Evolutionary conservation across 2,797 vertebrate species (phyloP), one percentile per base, ranked within the genome.

Genomic region (Sebastes cheni): DNA sequence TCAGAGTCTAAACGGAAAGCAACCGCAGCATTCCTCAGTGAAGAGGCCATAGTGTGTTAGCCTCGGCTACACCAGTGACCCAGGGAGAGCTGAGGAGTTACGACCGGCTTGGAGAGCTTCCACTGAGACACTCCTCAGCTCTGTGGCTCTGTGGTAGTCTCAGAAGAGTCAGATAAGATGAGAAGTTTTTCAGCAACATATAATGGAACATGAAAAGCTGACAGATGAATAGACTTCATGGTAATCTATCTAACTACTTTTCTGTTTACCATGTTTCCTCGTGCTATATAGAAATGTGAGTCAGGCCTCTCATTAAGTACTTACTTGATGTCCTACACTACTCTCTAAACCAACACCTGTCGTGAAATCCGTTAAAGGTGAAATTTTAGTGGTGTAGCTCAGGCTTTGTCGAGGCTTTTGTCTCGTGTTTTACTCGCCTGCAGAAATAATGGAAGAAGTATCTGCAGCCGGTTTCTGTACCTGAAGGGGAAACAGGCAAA

Each of bases 21-120:
- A 64, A 54, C 74, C 56, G 0, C 78, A 77, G 69, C 88, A 92
- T 93, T 92, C 90, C 85, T 89, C 50, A 34, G 73, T 6, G 73
- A 27, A 5, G 61, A 60, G 75, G 14, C 76, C 70, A 23, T 58
- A 59, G 81, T 74, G 42, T 16, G 1, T 36, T 5, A 60, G 39
- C 82, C 86, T 20, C 2, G 75, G 81, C 81, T 77, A 61, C 85
- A 64, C 77, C 77, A 2, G 29, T 39, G 86, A 86, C 58, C 89
- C 73, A 4, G 46, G 39, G 68, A 4, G 67, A 85, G 67, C 50
- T 2, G 39, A 71, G 54, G 81, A 85, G 77, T 90, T 81, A 82
- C 14, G 64, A 64, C 68, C 50, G 10, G 67, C 66, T 64, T 84
- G 84, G 79, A 83, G 8, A 4, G 67, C 34, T 42, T 78, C 82